phyloP scores from a whole-genome alignment of 2,113 vertebrate species.

The Felis chaus region DNA sequence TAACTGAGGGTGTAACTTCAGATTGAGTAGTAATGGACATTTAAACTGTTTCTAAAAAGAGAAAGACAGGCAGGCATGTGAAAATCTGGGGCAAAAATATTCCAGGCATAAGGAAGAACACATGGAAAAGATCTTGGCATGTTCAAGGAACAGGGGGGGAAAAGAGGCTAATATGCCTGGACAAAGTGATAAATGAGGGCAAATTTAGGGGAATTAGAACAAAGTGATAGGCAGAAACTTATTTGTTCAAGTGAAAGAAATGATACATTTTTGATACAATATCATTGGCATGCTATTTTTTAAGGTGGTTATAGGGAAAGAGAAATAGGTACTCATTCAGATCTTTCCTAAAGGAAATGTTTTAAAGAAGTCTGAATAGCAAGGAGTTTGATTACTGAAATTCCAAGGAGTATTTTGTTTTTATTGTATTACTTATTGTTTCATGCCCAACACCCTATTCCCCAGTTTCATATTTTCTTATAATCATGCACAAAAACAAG shows the following conservation, averaged over 20 bases:
- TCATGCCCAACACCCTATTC: background rate
- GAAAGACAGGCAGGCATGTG: background rate
- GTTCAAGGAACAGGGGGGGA: background rate
- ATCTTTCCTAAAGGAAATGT: background rate
- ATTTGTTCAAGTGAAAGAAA: background rate
- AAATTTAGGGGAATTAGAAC: background rate
- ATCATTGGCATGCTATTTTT: background rate
- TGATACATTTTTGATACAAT: background rate
- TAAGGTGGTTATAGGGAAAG: background rate
- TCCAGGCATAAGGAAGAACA: background rate
- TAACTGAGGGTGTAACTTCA: background rate
- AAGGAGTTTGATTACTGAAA: background rate
- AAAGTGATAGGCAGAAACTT: background rate
- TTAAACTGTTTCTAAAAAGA: background rate
- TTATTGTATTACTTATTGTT: background rate
- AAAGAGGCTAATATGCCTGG: background rate
- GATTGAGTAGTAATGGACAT: background rate
- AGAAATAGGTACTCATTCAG: background rate
- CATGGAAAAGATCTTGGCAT: background rate
- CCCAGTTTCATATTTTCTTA: background rate
- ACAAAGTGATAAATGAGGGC: background rate
- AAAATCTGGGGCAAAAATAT: background rate
- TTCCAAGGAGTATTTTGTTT: background rate
- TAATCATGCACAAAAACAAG: background rate
- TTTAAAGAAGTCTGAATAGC: conserved; percentile 8